Evolutionary conservation across 53 echinoderm and acorn worm species (phyloP).

Genomic region (Astropecten irregularis): DNA sequence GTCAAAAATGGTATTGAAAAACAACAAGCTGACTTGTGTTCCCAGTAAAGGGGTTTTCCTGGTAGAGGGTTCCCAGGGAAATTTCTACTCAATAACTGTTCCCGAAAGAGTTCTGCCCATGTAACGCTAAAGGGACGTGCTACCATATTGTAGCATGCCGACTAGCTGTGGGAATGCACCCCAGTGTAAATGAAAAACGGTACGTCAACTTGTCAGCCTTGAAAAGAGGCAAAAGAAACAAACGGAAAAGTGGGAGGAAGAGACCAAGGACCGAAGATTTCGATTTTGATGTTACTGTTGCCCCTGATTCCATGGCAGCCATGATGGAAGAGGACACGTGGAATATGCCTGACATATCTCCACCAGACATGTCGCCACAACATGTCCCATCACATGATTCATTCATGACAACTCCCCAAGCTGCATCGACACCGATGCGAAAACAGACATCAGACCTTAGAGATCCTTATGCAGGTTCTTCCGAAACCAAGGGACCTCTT

Average conservation of each 20-base stretch:
- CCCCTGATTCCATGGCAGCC: not conserved
- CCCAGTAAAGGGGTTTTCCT: not conserved
- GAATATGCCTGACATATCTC: conserved; percentile 14
- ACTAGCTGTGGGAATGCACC: not conserved
- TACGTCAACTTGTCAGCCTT: too few relatives aligned
- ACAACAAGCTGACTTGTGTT: not conserved
- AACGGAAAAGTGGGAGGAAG: too few relatives aligned
- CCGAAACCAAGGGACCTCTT: not conserved
- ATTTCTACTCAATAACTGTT: too few relatives aligned
- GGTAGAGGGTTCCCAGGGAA: too few relatives aligned
- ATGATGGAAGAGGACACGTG: conserved; percentile 4
- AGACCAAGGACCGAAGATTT: not conserved
- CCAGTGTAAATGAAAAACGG: not conserved
- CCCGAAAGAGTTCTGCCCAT: not conserved
- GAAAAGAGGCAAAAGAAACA: too few relatives aligned
- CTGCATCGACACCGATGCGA: not conserved
- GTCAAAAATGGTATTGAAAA: not conserved
- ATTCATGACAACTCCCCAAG: not conserved
- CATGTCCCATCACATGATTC: too few relatives aligned
- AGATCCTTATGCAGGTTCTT: not conserved
- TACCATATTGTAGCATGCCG: not conserved
- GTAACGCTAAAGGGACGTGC: too few relatives aligned
- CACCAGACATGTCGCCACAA: not conserved
- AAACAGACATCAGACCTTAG: not conserved
- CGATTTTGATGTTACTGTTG: not conserved